Conservation (phyloP, 2,113 vertebrate genomes). For the Coptodon bakossiorum region DNA sequence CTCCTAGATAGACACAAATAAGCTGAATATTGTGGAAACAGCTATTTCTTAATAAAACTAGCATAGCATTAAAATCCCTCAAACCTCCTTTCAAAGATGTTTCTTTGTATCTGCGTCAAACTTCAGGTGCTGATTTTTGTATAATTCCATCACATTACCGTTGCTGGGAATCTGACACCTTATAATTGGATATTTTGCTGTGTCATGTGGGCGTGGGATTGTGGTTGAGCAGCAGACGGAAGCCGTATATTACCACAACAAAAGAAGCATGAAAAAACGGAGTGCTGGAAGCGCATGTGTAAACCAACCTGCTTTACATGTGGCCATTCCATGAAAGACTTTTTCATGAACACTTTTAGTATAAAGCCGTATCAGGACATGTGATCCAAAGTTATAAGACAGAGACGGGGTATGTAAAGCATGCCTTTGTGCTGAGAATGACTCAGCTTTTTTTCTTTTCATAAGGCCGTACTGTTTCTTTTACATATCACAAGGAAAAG, state of each 20-base stretch:
- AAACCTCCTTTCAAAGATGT: neutral
- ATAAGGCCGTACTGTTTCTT: neutral
- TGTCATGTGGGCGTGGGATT: neutral
- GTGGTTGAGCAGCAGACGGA: neutral
- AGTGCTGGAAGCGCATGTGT: accelerated
- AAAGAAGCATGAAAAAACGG: neutral
- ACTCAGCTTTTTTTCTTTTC: neutral
- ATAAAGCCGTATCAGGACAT: neutral
- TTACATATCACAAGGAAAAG: neutral
- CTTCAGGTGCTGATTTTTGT: neutral
- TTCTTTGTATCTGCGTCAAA: neutral
- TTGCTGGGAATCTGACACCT: neutral
- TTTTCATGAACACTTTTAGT: neutral
- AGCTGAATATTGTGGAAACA: neutral
- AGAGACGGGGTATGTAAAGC: neutral
- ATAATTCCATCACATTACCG: neutral
- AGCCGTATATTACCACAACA: neutral
- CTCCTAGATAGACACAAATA: neutral
- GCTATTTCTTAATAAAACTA: neutral
- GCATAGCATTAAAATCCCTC: neutral
- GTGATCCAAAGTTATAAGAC: neutral
- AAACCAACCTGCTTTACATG: neutral
- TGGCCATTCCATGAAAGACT: neutral
- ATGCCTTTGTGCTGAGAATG: neutral
- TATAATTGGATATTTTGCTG: neutral